These are phyloP conservation scores for Eupithecia subfuscata DNA, from an alignment of 2,888 invertebrate genomes.

Conservation along the genomic window DNA sequence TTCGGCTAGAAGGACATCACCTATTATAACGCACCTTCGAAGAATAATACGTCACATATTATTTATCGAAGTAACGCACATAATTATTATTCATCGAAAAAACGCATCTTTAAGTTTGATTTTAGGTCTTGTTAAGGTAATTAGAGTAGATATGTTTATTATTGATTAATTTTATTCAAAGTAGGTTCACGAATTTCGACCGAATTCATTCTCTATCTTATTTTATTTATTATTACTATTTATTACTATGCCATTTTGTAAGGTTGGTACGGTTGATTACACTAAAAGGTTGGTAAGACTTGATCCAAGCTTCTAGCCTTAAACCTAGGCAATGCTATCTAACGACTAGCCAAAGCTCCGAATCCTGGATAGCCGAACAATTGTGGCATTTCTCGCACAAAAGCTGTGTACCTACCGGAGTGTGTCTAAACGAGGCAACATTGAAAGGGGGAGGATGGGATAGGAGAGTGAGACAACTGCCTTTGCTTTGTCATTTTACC, in stretches of 20 bases:
- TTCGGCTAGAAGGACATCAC: no score
- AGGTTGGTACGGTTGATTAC: not conserved
- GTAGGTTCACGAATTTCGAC: no score
- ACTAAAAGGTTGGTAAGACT: not conserved
- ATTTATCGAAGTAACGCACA: no score
- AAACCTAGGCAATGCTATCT: not conserved
- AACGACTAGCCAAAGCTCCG: not conserved
- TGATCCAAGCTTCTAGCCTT: not conserved
- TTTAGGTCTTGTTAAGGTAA: not conserved
- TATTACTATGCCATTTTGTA: no score
- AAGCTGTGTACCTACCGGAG: not conserved
- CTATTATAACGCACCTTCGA: not conserved
- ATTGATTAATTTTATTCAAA: no score
- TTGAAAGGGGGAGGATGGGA: not conserved
- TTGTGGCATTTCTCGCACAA: not conserved
- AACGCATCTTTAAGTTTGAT: not conserved
- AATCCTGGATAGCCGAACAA: not conserved
- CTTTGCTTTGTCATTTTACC: not conserved
- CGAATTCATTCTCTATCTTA: no score
- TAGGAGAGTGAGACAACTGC: not conserved
- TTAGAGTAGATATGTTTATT: not conserved
- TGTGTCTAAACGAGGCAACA: not conserved
- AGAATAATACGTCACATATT: no score
- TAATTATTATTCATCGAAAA: no score
- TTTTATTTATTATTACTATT: no score